phyloP scores from a whole-genome alignment of 2,113 vertebrate genomes.

The Parus major region DNA sequence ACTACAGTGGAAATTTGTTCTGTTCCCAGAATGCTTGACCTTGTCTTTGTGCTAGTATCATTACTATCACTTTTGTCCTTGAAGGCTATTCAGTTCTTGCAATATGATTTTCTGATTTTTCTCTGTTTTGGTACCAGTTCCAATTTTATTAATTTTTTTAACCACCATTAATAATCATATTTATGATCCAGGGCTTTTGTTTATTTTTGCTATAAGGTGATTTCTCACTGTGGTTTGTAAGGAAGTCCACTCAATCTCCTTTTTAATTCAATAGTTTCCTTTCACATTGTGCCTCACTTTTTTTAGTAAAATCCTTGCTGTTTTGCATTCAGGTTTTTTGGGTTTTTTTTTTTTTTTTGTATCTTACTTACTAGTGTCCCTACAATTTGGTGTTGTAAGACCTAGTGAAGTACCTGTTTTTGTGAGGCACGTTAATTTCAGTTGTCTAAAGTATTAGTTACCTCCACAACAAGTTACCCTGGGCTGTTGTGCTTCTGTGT shows the following conservation, averaged over 20 bases:
- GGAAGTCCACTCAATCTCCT: not conserved
- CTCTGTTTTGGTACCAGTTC: not conserved
- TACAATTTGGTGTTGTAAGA: not conserved
- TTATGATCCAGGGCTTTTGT: not conserved
- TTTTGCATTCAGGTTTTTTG: not conserved
- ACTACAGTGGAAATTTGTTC: not conserved
- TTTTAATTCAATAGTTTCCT: not conserved
- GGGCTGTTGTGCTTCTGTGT: not conserved
- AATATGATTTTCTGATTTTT: not conserved
- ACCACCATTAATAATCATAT: not conserved
- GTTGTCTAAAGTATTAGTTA: not conserved
- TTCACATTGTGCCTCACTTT: not conserved
- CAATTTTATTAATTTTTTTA: not conserved
- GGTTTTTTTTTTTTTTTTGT: not conserved
- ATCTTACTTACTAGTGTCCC: not conserved
- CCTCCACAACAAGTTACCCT: not conserved
- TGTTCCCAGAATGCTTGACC: not conserved
- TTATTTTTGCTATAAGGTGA: not conserved
- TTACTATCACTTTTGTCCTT: not conserved
- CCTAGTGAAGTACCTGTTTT: not conserved
- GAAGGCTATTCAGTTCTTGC: not conserved
- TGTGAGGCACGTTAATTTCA: not conserved
- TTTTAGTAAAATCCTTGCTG: not conserved
- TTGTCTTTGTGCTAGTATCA: not conserved
- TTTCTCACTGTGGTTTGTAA: not conserved